Base-by-base conservation (phyloP, 2,888 invertebrate species). In the Nomada flava region DNA sequence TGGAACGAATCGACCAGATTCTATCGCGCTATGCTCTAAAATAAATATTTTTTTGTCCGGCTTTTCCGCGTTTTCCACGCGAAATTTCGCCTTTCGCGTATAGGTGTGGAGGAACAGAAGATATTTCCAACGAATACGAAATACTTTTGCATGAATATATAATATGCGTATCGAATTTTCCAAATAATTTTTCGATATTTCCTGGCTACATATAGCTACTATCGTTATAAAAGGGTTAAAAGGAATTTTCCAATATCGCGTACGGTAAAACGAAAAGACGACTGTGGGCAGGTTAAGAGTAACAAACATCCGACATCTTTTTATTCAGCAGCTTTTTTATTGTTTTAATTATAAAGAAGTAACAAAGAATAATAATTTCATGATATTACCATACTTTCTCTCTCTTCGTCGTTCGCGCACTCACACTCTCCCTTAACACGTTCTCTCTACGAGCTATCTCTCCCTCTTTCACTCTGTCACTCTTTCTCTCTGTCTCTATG, bases 301-400 rank as follows among this genome's bases (percentile, higher is more conserved):
- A 84, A 87, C 68, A 81, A 63, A 79, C 67, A 68, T 81, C 72
- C 68, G 42, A 57, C 84, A 83, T 87, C 74, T 80, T 91, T 92
- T 91, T 92, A 91, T 92, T 91, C 88, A 91, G 91, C 91, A 91
- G 90, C 89, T 91, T 92, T 92, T 92, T 92, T 91, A 91, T 92
- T 91, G 90, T 91, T 93, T 93, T 92, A 93, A 92, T 92, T 93
- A 93, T 93, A 93, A 93, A 93, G 93, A 93, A 93, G 93, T 93
- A 93, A 93, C 93, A 93, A 93, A 93, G 93, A 93, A 93, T 93
- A 93, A 92, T 93, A 92, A 93, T 92, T 93, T 92, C 90, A 91
- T 93, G 92, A 92, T 93, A 93, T 93, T 90, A 91, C 89, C 90
- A 85, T 88, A 89, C 90, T 89, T 89, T 86, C 86, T 89, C 86